Evolutionary conservation across 2,888 invertebrate species (phyloP), one percentile per base, ranked within the genome.

Genomic region (Sepiola atlantica): DNA sequence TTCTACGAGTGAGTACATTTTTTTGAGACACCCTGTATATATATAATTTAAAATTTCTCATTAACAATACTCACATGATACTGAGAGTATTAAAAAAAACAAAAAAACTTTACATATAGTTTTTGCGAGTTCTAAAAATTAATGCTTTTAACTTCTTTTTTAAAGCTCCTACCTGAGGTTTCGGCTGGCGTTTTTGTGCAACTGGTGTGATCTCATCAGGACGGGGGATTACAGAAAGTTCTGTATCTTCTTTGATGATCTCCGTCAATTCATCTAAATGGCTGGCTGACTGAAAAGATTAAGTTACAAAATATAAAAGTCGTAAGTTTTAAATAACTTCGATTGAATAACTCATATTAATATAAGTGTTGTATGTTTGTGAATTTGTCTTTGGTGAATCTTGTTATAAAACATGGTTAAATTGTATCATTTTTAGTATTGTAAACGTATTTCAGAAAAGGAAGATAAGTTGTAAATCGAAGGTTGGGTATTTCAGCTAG

Each of bases 201-300:
- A 93, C 24, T 45, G 54, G 61, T 35, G 54, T 77, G 14, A 90
- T 12, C 45, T 55, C 32, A n/a, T 90, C 77, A 24, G 54, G 45
- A 32, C 54, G 24, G n/a, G 28, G 24, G 28, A 35, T 28, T 45
- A 32, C 45, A 92, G 54, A 90, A 21, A 91, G 35, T n/a, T 96
- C 96, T 16, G 97, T 96, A 90, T 99, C 99, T 94, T 98, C 98
- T 96, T 98, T 98, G 96, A 99, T 98, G 96, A 99, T 98, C 97
- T 99, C 99, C 0, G 98, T 98, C 91, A 99, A 98, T 96, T 99
- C 99, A 96, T 98, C 98, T 90, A 96, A 94, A 92, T 96, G 96
- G 90, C 95, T 95, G 12, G 96, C 96, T 94, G 96, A 96, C 96
- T 96, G 94, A 32, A 95, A 94, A 54, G 4, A 77, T 77, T 45